Conservation (phyloP, 2,888 invertebrate species). For the Pelosia muscerda region DNA sequence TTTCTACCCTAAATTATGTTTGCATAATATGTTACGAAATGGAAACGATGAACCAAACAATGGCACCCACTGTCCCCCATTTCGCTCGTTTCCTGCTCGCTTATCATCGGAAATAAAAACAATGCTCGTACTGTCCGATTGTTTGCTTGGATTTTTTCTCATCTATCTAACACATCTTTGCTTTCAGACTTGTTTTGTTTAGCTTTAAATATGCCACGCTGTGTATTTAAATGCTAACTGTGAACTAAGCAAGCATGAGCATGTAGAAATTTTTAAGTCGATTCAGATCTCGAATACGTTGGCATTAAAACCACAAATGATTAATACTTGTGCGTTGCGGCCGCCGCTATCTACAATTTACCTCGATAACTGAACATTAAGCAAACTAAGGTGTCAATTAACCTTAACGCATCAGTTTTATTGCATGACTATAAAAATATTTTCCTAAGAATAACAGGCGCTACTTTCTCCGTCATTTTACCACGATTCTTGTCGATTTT, state of each 20-base stretch:
- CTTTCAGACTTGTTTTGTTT: slow-evolving; percentile 37
- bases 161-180: slow-evolving; percentile 55
- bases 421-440: slow-evolving; percentile 44
- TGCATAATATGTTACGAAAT: slow-evolving; percentile 72
- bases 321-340: slow-evolving; percentile 35
- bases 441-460: slow-evolving; percentile 38
- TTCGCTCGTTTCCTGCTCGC: slow-evolving; percentile 72
- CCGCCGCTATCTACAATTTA: slow-evolving; percentile 44
- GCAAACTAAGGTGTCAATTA: slow-evolving; percentile 53
- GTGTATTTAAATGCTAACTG: slow-evolving; percentile 7
- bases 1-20: slow-evolving; percentile 57
- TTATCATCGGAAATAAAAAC: slow-evolving; percentile 71
- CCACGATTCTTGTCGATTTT: slow-evolving; percentile 39
- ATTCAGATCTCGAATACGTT: slow-evolving; percentile 38
- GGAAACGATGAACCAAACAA: slow-evolving; percentile 65
- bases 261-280: slow-evolving; percentile 34
- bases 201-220: background rate
- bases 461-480: slow-evolving; percentile 41
- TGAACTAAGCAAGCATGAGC: slow-evolving; percentile 17
- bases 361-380: slow-evolving; percentile 47
- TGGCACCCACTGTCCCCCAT: slow-evolving; percentile 68
- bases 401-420: slow-evolving; percentile 43
- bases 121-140: slow-evolving; percentile 71
- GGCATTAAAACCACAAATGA: slow-evolving; percentile 43
- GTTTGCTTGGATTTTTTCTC: slow-evolving; percentile 63